These are phyloP conservation scores for Digitonthophagus gazella DNA, from an alignment of 2,888 invertebrate genomes.

Conservation along the genomic window DNA sequence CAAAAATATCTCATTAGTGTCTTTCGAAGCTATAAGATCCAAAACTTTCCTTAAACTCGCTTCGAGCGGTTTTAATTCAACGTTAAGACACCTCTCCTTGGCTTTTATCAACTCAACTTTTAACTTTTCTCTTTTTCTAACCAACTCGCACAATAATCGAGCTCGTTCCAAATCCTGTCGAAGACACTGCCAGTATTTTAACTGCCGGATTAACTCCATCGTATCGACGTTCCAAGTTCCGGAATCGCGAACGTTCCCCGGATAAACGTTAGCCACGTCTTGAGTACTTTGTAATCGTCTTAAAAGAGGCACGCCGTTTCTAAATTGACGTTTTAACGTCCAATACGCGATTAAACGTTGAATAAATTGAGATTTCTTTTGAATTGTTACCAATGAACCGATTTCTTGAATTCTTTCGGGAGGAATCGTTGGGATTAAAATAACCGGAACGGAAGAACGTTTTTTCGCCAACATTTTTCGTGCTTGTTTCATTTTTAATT, in stretches of 20 bases:
- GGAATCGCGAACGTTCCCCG: slow-evolving; percentile 41
- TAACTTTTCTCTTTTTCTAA: slow-evolving; percentile 91
- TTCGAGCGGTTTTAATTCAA: slow-evolving; percentile 79
- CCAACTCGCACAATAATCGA: slow-evolving; percentile 87
- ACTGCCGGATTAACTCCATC: slow-evolving; percentile 75
- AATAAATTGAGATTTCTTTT: slow-evolving; percentile 81
- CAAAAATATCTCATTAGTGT: slow-evolving; percentile 83
- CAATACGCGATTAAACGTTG: slow-evolving; percentile 92
- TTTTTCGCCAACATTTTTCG: slow-evolving; percentile 85
- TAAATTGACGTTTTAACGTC: slow-evolving; percentile 91
- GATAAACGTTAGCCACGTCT: slow-evolving; percentile 27
- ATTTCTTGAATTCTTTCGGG: slow-evolving; percentile 86
- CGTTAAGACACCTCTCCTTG: slow-evolving; percentile 76
- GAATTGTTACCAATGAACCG: slow-evolving; percentile 68
- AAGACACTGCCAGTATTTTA: slow-evolving; percentile 86
- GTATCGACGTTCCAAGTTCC: slow-evolving; percentile 56
- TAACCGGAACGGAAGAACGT: slow-evolving; percentile 79
- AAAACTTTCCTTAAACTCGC: slow-evolving; percentile 75
- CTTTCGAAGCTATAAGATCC: slow-evolving; percentile 73
- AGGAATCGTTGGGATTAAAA: slow-evolving; percentile 91
- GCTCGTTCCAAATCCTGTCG: slow-evolving; percentile 93
- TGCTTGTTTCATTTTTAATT: slow-evolving; percentile 84
- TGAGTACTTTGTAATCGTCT: slow-evolving; percentile 71
- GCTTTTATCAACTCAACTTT: slow-evolving; percentile 84
- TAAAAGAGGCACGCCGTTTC: slow-evolving; percentile 94